Conservation (phyloP, 92 coral and sea anemone species). For the Porites rus region DNA sequence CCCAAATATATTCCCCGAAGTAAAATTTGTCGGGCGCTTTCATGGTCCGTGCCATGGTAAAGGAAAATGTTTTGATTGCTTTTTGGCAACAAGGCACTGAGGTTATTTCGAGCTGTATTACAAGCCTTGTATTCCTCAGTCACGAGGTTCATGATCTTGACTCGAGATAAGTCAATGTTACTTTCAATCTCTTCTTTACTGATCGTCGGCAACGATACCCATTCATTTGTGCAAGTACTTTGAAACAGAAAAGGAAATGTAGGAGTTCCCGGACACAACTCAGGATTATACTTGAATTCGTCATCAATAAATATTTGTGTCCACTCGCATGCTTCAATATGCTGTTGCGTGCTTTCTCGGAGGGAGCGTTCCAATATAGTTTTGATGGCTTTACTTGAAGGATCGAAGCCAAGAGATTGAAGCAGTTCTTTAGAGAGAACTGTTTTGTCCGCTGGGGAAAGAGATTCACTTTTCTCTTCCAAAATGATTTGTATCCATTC, state of each 20-base stretch:
- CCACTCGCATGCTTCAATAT: slow-evolving; percentile 43
- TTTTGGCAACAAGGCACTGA: neutral
- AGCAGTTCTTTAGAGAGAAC: slow-evolving; percentile 29
- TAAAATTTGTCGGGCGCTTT: slow-evolving; percentile 56
- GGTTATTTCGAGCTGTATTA: neutral
- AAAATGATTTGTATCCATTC: slow-evolving; percentile 49
- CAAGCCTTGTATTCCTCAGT: neutral
- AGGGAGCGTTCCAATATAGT: slow-evolving; percentile 28
- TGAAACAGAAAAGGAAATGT: slow-evolving; percentile 17
- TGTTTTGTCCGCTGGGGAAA: neutral
- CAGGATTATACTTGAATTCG: slow-evolving; percentile 62
- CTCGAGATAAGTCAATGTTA: neutral
- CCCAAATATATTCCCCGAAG: slow-evolving; percentile 48
- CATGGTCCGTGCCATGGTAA: slow-evolving; percentile 72
- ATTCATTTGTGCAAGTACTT: neutral
- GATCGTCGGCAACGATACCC: slow-evolving; percentile 1
- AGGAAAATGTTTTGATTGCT: slow-evolving; percentile 13
- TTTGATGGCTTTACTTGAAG: slow-evolving; percentile 11
- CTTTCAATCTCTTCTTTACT: neutral
- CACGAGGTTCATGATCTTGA: slow-evolving; percentile 34
- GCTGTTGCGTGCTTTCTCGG: neutral
- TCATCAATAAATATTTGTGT: slow-evolving; percentile 46
- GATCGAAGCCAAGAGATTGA: slow-evolving; percentile 47
- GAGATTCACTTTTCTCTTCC: slow-evolving; percentile 21
- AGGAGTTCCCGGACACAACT: slow-evolving; percentile 7